Evolutionary conservation across 2,113 vertebrate species (phyloP), one percentile per base, ranked within the genome.

Genomic region (Poecilia latipinna): DNA sequence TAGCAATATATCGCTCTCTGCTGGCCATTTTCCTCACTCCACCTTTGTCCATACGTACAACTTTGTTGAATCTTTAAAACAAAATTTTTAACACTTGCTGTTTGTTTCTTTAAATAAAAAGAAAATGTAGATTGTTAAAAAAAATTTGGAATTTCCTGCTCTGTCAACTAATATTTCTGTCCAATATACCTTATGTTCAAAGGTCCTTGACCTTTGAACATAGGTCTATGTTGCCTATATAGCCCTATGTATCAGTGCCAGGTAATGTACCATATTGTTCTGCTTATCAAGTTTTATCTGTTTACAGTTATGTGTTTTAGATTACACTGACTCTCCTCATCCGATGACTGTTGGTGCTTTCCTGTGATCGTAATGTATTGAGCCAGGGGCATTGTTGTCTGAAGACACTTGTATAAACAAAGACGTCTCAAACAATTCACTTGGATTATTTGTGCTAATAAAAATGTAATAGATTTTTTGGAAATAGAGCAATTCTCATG

Each of bases 301-400:
- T 84, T 86, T 86, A 80, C 61, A 68, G 39, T 74, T 24, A 3
- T 62, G 77, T 79, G 80, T 82, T 83, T 80, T 78, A 70, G 75
- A 86, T 77, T 74, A 70, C 73, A 60, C 67, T 63, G 60, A 68
- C 12, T 76, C 78, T 88, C 69, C 84, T 84, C 69, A 90, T 89
- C 86, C 75, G 74, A 84, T 79, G 82, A 89, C 85, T 89, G 85
- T 83, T 88, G 79, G 75, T 72, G 78, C 79, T 86, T 89, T 88
- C 81, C 87, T 88, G 82, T 65, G 76, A 84, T 86, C 70, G 1
- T 80, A 65, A 74, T 12, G 66, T 68, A 68, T 54, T 61, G 26
- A 68, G 77, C 83, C 51, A 65, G 68, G 71, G 62, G 24, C 68
- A 81, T 80, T 83, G 85, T 90, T 79, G 74, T 82, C 74, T 78